A percentile compares a stretch with the other conserved stretches of the same genome.
Evolutionary conservation across 2,888 invertebrate species (phyloP).

Genomic region (Campaea margaritaria): DNA sequence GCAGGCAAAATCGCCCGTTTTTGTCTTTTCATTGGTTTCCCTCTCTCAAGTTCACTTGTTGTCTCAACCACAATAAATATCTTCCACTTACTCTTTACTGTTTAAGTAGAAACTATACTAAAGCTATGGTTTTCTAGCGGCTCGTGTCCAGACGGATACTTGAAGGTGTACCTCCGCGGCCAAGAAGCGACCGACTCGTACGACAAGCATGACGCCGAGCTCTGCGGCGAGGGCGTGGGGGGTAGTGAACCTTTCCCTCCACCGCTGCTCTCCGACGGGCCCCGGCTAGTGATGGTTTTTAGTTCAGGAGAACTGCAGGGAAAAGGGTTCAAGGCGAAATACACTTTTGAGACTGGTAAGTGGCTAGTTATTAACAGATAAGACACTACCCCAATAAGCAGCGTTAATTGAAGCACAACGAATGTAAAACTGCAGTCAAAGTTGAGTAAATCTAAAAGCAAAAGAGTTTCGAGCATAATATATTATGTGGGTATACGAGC

Average conservation of each 20-base stretch:
- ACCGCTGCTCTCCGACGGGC: slow-evolving; percentile 94
- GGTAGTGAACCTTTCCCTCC: slow-evolving; percentile 87
- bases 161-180: slow-evolving; percentile 95
- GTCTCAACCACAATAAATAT: too few relatives aligned
- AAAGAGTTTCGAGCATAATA: too few relatives aligned
- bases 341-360: slow-evolving; percentile 92
- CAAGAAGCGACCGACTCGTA: slow-evolving; percentile 97
- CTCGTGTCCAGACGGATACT: slow-evolving; percentile 94
- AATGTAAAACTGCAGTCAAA: too few relatives aligned
- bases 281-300: slow-evolving; percentile 97
- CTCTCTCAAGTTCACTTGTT: too few relatives aligned
- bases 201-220: slow-evolving; percentile 96
- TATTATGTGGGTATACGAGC: too few relatives aligned
- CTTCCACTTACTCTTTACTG: background rate
- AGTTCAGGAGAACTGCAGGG: slow-evolving; percentile 97
- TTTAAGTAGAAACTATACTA: background rate
- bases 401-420: too few relatives aligned
- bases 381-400: too few relatives aligned
- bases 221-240: slow-evolving; percentile 90
- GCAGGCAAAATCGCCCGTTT: too few relatives aligned
- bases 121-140: slow-evolving; percentile 13
- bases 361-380: too few relatives aligned
- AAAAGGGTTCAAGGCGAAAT: slow-evolving; percentile 95
- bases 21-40: too few relatives aligned
- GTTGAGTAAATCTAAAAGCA: too few relatives aligned